phyloP scores from a whole-genome alignment of 2,888 invertebrate species.

The Melipona bicolor region DNA sequence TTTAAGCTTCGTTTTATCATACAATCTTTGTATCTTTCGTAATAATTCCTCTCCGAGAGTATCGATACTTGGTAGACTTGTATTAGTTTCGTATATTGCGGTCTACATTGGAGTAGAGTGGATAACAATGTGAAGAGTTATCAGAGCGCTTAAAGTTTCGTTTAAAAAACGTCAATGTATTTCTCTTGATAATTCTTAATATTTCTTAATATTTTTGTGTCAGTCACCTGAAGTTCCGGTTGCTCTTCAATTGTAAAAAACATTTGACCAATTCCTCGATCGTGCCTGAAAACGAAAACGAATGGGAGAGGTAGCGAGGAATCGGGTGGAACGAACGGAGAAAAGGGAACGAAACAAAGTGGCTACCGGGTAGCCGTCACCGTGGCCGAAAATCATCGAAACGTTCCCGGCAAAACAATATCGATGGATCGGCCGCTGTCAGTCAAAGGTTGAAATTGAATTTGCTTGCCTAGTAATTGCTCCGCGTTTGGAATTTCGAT shows the following conservation, averaged over 20 bases:
- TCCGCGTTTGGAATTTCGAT: constrained; percentile 68
- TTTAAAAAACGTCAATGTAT: too few relatives aligned
- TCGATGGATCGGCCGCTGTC: constrained; percentile 65
- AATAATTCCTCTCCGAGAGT: background rate
- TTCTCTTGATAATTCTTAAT: too few relatives aligned
- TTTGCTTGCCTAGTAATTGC: constrained; percentile 69
- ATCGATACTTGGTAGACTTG: background rate
- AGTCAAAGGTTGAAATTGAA: constrained; percentile 73
- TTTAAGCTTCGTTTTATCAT: too few relatives aligned
- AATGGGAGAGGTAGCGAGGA: background rate
- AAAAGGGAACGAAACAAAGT: constrained; percentile 60
- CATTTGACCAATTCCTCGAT: too few relatives aligned
- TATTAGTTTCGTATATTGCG: background rate
- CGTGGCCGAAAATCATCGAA: constrained; percentile 68
- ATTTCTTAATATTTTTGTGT: too few relatives aligned
- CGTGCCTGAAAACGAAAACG: background rate
- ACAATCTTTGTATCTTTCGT: background rate
- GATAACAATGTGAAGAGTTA: background rate
- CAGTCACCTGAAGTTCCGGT: too few relatives aligned
- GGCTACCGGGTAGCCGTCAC: constrained; percentile 55
- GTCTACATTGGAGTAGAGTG: background rate
- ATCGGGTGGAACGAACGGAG: constrained; percentile 32
- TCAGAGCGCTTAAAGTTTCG: too few relatives aligned
- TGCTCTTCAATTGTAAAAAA: background rate
- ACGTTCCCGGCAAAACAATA: constrained; percentile 62